A percentile compares a stretch with the other conserved stretches of the same genome.
These are phyloP conservation scores for Hydrozoanthus gracilis DNA, from an alignment of 92 coral and sea anemone genomes.

Conservation along the genomic window DNA sequence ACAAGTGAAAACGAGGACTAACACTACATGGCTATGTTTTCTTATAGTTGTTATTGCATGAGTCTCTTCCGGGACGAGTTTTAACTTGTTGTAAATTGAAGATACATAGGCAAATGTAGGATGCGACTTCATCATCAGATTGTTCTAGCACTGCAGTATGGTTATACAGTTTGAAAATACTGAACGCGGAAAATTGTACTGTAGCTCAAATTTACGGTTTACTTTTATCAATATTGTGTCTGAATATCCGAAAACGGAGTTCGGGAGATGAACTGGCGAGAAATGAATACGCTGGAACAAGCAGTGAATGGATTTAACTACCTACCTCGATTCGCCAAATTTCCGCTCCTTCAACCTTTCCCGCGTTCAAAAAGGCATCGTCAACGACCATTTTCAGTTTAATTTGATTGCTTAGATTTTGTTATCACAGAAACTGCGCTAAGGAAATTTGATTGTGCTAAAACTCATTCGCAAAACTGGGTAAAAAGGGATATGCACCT, in stretches of 20 bases:
- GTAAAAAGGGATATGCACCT: not conserved
- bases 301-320: not conserved
- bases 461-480: constrained; percentile 10
- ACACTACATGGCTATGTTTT: not conserved
- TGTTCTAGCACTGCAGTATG: not conserved
- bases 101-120: not conserved
- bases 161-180: not conserved
- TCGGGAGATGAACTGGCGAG: not conserved
- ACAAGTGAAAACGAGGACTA: not conserved
- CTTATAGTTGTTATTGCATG: not conserved
- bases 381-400: constrained; percentile 78
- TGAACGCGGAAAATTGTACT: not conserved
- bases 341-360: constrained; percentile 84
- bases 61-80: not conserved
- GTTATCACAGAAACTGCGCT: not conserved
- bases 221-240: no score
- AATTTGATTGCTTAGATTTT: not conserved
- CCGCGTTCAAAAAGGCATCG: constrained; percentile 90
- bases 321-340: constrained; percentile 99
- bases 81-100: not conserved
- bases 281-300: not conserved
- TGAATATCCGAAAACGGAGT: not conserved
- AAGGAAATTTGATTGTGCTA: not conserved
- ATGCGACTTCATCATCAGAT: not conserved
- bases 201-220: not conserved